These are phyloP conservation scores for Drosophila kepulauana DNA, from an alignment of 1,140 invertebrate species.

Conservation along the genomic window DNA sequence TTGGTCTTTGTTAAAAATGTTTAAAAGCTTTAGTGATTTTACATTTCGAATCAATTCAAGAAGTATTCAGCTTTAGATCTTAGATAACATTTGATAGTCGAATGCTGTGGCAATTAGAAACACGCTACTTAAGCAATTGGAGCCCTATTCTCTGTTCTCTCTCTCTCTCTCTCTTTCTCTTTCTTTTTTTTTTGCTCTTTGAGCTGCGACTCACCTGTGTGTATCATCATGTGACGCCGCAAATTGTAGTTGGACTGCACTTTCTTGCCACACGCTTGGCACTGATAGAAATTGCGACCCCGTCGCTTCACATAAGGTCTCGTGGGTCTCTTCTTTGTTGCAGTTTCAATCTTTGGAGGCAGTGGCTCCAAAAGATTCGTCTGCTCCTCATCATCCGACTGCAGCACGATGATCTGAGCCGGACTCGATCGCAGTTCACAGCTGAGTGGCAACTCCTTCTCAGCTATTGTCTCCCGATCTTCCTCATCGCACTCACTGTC, in stretches of 20 bases:
- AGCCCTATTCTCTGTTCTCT: background rate
- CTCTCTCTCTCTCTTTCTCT: too few relatives aligned
- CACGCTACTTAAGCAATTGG: slow-evolving; percentile 7
- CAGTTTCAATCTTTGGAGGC: background rate
- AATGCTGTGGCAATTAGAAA: background rate
- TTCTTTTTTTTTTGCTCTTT: too few relatives aligned
- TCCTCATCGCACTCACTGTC: slow-evolving; percentile 67
- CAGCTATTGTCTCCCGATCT: slow-evolving; percentile 21
- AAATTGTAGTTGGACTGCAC: slow-evolving; percentile 83
- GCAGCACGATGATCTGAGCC: slow-evolving; percentile 35
- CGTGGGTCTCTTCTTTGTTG: slow-evolving; percentile 28
- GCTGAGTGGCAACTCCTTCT: slow-evolving; percentile 49
- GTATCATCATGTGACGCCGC: slow-evolving; percentile 83
- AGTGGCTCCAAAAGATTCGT: background rate
- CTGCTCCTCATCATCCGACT: slow-evolving; percentile 52
- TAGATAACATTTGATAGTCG: background rate
- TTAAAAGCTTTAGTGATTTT: too few relatives aligned
- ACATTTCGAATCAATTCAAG: too few relatives aligned
- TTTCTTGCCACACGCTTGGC: slow-evolving; percentile 77
- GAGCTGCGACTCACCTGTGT: slow-evolving; percentile 64
- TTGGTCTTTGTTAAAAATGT: too few relatives aligned
- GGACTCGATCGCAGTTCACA: slow-evolving; percentile 52
- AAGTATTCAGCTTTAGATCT: background rate
- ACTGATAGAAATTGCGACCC: slow-evolving; percentile 71
- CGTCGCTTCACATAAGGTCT: slow-evolving; percentile 60